phyloP scores from a whole-genome alignment of 2,888 invertebrate genomes.

The Chalcis sispes region DNA sequence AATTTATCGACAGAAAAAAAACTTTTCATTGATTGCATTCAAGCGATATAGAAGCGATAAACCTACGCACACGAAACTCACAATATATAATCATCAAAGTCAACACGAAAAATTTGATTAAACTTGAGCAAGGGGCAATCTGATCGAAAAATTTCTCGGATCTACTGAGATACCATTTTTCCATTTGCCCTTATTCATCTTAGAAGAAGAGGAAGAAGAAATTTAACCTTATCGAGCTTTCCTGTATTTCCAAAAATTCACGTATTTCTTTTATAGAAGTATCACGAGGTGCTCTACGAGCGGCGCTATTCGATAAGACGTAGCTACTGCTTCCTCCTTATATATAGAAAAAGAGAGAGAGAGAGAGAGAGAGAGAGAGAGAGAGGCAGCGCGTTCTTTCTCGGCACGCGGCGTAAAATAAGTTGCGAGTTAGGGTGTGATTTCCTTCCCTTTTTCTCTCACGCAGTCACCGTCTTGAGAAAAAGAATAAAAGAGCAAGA shows the following conservation, averaged over 20 bases:
- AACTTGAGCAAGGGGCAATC: neutral
- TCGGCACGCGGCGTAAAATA: constrained; percentile 46
- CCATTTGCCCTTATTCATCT: constrained; percentile 8
- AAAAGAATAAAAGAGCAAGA: neutral
- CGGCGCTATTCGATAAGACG: constrained; percentile 41
- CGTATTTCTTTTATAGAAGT: neutral
- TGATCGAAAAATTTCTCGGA: constrained; percentile 17
- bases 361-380: too few relatives aligned
- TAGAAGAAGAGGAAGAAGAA: neutral
- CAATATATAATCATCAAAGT: neutral
- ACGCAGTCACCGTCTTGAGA: constrained; percentile 23
- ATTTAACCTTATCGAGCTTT: constrained; percentile 21
- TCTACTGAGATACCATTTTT: constrained; percentile 3
- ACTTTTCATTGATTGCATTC: too few relatives aligned
- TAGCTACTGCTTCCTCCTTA: too few relatives aligned
- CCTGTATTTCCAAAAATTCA: constrained; percentile 15
- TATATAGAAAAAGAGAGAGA: too few relatives aligned
- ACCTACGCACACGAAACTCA: neutral
- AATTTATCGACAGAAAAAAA: too few relatives aligned
- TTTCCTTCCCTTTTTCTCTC: too few relatives aligned
- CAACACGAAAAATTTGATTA: constrained; percentile 17
- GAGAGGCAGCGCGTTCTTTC: neutral
- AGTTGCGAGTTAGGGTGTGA: constrained; percentile 47
- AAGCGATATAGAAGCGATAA: neutral
- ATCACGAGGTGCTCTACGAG: neutral